Base-by-base conservation (phyloP, 2,888 invertebrate genomes). In the Boloria euphrosyne region DNA sequence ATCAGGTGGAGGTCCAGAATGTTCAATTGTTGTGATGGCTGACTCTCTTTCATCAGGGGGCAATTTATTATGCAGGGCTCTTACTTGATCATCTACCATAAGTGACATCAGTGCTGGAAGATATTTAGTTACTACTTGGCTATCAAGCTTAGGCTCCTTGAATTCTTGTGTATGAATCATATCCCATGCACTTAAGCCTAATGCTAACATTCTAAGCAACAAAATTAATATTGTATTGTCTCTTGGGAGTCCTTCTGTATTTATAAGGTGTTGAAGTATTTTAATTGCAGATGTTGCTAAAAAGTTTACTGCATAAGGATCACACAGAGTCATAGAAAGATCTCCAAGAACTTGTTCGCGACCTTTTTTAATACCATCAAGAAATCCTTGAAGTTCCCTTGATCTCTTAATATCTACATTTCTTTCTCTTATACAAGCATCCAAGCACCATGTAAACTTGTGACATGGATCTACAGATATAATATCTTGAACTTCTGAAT, bases 371-470 rank as follows among this genome's bases (percentile, higher is more conserved):
- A 99, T 97, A 78, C 97, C 97, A 83, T 99, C 98, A 54, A 99
- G 90, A 83, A 98, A 98, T 0, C 98, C 97, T 92, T 97, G 96
- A 13, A 99, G 91, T 82, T 99, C 98, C 69, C 97, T 93, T 0
- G 98, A 98, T 67, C 99, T 93, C 84, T 99, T 99, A n/a, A 97
- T 95, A 79, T 99, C 99, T 53, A 99, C 97, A 93, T 98, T 98
- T 85, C 97, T 97, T 83, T 99, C 99, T 73, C 99, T 94, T 64
- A 99, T 98, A 81, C 99, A 99, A 17, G 99, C 99, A 90, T 99
- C 99, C 72, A 99, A 93, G 83, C 99, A 99, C 99, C 99, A 99
- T 0, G 99, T 98, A 79, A 99, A 99, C 85, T 99, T 99, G 87
- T 99, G 99, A 81, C 98, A 98, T 0, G 98, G 98, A 89, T 99